Evolutionary conservation across 53 echinoderm and acorn worm species (phyloP), one percentile per base, ranked within the genome.

Genomic region (Holothuria scabra): DNA sequence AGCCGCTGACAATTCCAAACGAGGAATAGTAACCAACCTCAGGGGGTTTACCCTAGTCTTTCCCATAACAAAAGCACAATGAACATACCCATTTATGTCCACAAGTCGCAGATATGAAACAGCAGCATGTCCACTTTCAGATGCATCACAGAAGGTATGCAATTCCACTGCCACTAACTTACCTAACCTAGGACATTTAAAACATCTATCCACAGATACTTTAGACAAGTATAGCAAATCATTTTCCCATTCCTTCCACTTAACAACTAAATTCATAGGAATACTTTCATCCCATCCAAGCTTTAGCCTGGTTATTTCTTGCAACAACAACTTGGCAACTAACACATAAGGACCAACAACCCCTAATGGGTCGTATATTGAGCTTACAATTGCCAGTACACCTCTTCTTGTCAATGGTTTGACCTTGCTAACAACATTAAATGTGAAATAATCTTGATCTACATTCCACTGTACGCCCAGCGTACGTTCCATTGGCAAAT

Each of bases 351-450:
- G 93, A 62, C 83, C 89, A 18, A 66, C 89, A 65, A 92, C 67
- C 67, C 89, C 92, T 12, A 92, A 49, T 22, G 89, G 89, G 37
- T 92, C 92, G 86, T 87, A 89, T 14, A 92, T 34, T 16, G 89
- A 89, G 34, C 89, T 89, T 20, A 81, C 65, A 5, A 85, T 74
- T 14, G 91, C 84, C 20, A 88, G 85, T 16, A 91, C 85, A 13
- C 89, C 89, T 81, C 89, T 67, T 84, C 93, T 87, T 33, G 89
- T 93, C 18, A 74, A 56, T 25, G 87, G 67, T 65, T 78, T 59
- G 10, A 83, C 75, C 80, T 63, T 83, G 8, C 62, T 35, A 2
- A 28, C 61, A 9, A 81, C 68, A 28, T 80, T 89, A 55, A 84
- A 93, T 31, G 86, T 79, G n/a, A 89, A 79, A 12, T 58, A 70